Evolutionary conservation across 2,888 invertebrate genomes (phyloP), one percentile per base, ranked within the genome.

Genomic region (Pterostichus niger): DNA sequence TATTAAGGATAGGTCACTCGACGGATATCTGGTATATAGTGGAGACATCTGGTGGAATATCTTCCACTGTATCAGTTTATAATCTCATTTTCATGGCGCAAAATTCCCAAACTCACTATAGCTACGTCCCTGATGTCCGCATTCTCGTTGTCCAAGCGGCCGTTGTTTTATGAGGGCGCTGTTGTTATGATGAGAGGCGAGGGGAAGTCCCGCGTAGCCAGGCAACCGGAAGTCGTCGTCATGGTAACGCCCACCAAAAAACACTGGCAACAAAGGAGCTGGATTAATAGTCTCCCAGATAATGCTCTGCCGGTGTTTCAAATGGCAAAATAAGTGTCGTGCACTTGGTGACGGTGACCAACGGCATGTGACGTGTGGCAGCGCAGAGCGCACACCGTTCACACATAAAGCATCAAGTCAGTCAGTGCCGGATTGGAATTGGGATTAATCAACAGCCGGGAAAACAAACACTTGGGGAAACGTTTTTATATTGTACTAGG

Each of bases 221-320:
- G 86, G 88, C 89, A 88, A 89, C 89, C 87, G 88, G 88, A 89
- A 89, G 88, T 89, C 89, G 88, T 89, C 86, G 85, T 88, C 88
- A 89, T 89, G 87, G 86, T 86, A 87, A 89, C 89, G 88, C 87
- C 88, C 88, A 87, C 89, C 88, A 88, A 89, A 89, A 89, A 89
- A 89, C 89, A 89, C 88, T 89, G 88, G 87, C 87, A 89, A 89
- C 89, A 89, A 89, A 89, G 89, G 88, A 89, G 87, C 87, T 86
- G 89, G 88, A 89, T 89, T 89, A 89, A 89, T 89, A 89, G 89
- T 88, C 89, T 88, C 87, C 86, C 87, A 88, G 88, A 89, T 89
- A 89, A 89, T 89, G 88, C 73, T 82, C 87, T 87, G 88, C 88
- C 88, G 88, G 88, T 89, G 89, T 88, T 88, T 87, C 87, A 87